Evolutionary conservation across 2,113 vertebrate species (phyloP).

Genomic region (Calcarius ornatus): DNA sequence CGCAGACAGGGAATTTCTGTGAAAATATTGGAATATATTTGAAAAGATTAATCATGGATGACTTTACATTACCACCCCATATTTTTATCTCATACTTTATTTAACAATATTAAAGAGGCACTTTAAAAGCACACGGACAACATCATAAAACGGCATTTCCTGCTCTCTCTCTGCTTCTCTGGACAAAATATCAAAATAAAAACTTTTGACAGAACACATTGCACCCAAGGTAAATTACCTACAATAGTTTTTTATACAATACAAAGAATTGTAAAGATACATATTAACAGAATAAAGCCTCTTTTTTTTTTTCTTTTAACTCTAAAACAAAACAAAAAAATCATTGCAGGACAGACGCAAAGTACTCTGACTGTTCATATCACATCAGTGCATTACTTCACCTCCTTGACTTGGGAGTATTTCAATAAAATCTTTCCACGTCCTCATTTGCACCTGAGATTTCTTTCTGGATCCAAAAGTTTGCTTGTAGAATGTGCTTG

Average conservation of each 20-base stretch:
- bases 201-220: constrained; percentile 90
- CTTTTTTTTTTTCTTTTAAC: constrained; percentile 75
- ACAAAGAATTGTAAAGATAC: constrained; percentile 81
- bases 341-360: constrained; percentile 75
- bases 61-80: constrained; percentile 56
- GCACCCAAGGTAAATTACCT: constrained; percentile 88
- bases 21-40: constrained; percentile 77
- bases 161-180: constrained; percentile 82
- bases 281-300: constrained; percentile 88
- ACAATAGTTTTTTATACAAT: constrained; percentile 86
- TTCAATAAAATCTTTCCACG: constrained; percentile 67
- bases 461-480: constrained; percentile 72
- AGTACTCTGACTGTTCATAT: constrained; percentile 80
- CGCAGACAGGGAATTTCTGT: constrained; percentile 35
- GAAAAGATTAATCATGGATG: constrained; percentile 42
- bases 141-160: constrained; percentile 78
- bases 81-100: constrained; percentile 59
- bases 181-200: constrained; percentile 93
- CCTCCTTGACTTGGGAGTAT: constrained; percentile 79
- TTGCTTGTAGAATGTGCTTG: constrained; percentile 28
- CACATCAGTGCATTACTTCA: constrained; percentile 89
- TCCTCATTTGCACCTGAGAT: constrained; percentile 86
- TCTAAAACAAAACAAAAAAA: constrained; percentile 72
- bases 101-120: constrained; percentile 80
- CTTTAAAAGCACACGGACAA: constrained; percentile 82